Percentiles rank a stretch among this genome's conserved stretches.
Evolutionary conservation across 1,140 invertebrate genomes (phyloP).

Genomic region (Drosophila orena): DNA sequence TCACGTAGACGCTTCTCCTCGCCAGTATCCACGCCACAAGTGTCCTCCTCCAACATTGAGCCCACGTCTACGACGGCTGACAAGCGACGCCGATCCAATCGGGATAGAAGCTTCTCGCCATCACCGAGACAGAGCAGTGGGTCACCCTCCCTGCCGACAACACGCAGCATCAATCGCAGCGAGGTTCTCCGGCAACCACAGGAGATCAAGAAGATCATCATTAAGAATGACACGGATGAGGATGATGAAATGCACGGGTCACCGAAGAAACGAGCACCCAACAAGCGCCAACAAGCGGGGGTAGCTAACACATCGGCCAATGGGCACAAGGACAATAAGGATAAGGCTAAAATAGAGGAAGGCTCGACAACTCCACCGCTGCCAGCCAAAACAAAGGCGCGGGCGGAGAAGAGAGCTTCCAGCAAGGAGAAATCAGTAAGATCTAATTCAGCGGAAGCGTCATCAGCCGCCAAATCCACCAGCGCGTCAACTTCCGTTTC

Average conservation of each 20-base stretch:
- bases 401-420: constrained; percentile 44
- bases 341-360: constrained; percentile 44
- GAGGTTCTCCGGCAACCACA: constrained; percentile 74
- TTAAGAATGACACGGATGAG: constrained; percentile 79
- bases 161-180: constrained; percentile 66
- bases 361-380: constrained; percentile 77
- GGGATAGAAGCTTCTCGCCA: constrained; percentile 55
- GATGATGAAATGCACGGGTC: constrained; percentile 52
- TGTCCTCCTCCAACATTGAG: constrained; percentile 70
- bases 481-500: not conserved
- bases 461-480: not conserved
- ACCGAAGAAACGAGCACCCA: constrained; percentile 39
- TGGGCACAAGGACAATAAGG: constrained; percentile 49
- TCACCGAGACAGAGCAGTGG: constrained; percentile 65
- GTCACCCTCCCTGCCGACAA: constrained; percentile 55
- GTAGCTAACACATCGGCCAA: constrained; percentile 21
- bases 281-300: constrained; percentile 21
- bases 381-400: constrained; percentile 32
- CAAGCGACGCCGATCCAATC: constrained; percentile 41
- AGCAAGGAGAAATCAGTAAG: constrained; percentile 37
- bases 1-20: constrained; percentile 45
- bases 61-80: constrained; percentile 58
- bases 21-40: constrained; percentile 51
- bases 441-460: constrained; percentile 3
- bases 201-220: constrained; percentile 79